A percentile compares a stretch with the other conserved stretches of the same genome.
These are phyloP conservation scores for Falco rusticolus DNA, from an alignment of 2,797 vertebrate genomes.

Conservation along the genomic window DNA sequence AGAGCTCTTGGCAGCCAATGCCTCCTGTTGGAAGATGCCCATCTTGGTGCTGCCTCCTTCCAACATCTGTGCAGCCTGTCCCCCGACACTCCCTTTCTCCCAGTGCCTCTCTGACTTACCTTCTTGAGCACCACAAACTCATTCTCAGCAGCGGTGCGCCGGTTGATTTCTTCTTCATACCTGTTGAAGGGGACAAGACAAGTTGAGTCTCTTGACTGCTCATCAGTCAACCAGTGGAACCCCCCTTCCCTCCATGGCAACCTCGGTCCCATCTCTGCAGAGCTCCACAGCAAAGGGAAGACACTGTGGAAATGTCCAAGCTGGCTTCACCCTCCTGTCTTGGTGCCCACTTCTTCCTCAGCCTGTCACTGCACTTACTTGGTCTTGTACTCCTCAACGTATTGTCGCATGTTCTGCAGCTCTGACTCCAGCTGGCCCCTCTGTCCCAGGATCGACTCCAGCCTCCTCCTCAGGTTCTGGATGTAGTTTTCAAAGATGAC, in stretches of 20 bases:
- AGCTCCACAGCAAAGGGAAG: too few species aligned
- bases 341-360: fast-evolving
- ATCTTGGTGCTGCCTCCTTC: neutral
- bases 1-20: neutral
- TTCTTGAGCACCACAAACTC: conserved; percentile 97
- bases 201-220: too few species aligned
- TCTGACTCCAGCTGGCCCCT: neutral
- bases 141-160: conserved; percentile 90
- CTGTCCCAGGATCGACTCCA: neutral
- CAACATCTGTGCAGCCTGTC: neutral
- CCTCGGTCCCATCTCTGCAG: neutral
- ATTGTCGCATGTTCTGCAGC: conserved; percentile 55
- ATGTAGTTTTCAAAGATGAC: too few species aligned
- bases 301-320: neutral
- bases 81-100: too few species aligned
- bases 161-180: conserved; percentile 96
- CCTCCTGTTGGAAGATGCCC: neutral
- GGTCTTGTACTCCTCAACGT: conserved; percentile 72
- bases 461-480: too few species aligned
- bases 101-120: conserved; percentile 63
- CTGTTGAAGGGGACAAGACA: conserved; percentile 61
- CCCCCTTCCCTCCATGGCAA: neutral
- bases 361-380: conserved; percentile 32
- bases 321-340: fast-evolving
- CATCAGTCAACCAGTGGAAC: neutral